Base-by-base conservation (phyloP, 1,140 invertebrate genomes). In the Sminthurides bifidus region DNA sequence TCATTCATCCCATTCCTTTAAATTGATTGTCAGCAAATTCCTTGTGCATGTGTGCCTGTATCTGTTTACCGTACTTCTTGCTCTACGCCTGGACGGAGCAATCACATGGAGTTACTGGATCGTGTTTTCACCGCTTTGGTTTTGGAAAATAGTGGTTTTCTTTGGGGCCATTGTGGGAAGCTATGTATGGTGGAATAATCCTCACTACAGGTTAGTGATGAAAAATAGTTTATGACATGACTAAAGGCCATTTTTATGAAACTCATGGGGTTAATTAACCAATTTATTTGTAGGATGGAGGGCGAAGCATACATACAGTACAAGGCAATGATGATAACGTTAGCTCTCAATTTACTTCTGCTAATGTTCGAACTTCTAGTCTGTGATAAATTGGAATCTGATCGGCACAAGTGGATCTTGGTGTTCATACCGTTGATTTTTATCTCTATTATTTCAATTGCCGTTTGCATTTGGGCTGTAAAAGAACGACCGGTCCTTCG, bases 381-480 rank as follows among this genome's bases (percentile, higher is more conserved):
- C 24, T 96, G 92, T 74, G 88, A 96, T 74, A 93, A 95, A 73
- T 73, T 98, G 46, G 87, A 92, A 67, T 87, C 85, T 17, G 75
- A 77, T n/a, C 78, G 86, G 54, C 89, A 94, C 73, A 72, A 90
- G 19, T 94, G 90, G 93, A 92, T 93, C 65, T 77, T 96, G 55
- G 89, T 95, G 37, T 97, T 97, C 72, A 91, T 94, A 72, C 92
- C 92, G 14, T 75, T 97, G 37, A 92, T 96, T 68, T 92, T 95
- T 70, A 90, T 95, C 61, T 94, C 91, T 30, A 84, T 96, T 63
- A 82, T 96, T 29, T 94, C 92, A 44, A 92, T 97, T 65, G 89
- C 88, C 15, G 88, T 95, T 33, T 95, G 92, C 70, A 90, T 98
- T 66, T 98, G 94, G 94, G 88, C 92, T 59, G 87, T 96, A 1